phyloP scores from a whole-genome alignment of 2,888 invertebrate genomes.

The Rotaria macrura region DNA sequence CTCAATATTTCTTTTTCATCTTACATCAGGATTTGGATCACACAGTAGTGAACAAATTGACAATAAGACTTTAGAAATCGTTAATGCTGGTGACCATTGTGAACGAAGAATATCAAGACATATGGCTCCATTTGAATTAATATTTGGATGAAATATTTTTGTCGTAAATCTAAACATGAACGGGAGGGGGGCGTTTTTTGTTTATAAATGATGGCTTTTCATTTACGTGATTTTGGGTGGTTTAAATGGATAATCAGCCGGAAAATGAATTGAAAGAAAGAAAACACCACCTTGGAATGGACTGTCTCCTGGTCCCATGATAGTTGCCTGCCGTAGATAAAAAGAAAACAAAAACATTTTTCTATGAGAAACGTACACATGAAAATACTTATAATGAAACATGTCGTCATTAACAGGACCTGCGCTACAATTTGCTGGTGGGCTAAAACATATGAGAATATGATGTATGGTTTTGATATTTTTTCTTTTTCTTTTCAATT shows the following conservation, averaged over 20 bases:
- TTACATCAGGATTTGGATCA: conserved; percentile 21
- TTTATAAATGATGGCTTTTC: neutral
- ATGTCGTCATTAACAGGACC: conserved; percentile 20
- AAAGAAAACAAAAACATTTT: neutral
- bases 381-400: neutral
- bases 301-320: conserved; percentile 64
- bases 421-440: conserved; percentile 12
- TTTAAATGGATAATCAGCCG: conserved; percentile 86
- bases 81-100: conserved; percentile 17
- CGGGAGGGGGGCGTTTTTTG: neutral
- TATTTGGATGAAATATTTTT: conserved; percentile 22
- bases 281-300: conserved; percentile 99
- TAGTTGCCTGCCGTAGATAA: conserved; percentile 17
- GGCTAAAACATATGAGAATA: neutral
- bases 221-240: conserved; percentile 45
- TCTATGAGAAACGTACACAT: neutral
- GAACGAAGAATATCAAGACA: conserved; percentile 18
- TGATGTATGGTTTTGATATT: neutral
- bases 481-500: conserved; percentile 97
- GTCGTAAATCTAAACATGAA: conserved; percentile 21
- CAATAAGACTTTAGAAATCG: conserved; percentile 5
- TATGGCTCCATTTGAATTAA: conserved; percentile 7
- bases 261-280: conserved; percentile 98
- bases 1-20: neutral
- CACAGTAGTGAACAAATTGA: conserved; percentile 16